Base-by-base conservation (phyloP, 2,113 vertebrate species). In the Tyrannus savana region DNA sequence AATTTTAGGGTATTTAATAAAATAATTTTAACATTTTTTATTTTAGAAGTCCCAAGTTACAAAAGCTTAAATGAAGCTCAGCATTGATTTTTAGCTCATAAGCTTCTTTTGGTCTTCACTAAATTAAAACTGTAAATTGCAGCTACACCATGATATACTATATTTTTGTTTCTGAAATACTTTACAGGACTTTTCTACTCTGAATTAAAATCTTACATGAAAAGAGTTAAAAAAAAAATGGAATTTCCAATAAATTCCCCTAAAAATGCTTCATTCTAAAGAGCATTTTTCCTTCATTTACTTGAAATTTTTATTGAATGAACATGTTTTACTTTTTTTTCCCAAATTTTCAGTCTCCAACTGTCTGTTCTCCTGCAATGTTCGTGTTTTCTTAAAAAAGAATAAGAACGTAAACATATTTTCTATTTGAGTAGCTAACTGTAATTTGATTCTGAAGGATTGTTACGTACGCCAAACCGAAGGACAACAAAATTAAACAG, bases 91-190 rank as follows among this genome's bases (percentile, higher is more conserved):
- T 89, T 39, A 92, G 13, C 17, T 71, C 16, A 75, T 63, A 87
- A 71, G 6, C 8, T 81, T 81, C 27, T 86, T 95, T 89, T 2
- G 0, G 18, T 92, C 39, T 49, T 73, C 27, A 68, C 27, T 78
- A 84, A 84, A 90, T 91, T 89, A 89, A 81, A 93, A 39, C 39
- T 63, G 23, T 52, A 89, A 84, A 87, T 71, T 75, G 35, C 50
- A 41, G 8, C 42, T 90, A 35, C 12, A 60, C 3, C 31, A 23
- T n/a, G 77, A 27, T 13, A n/a, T 39, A 15, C 3, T n/a, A 3
- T 50, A 35, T 67, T 84, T 84, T 86, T 44, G 3, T 49, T 92
- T 85, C 53, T 76, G 18, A 33, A 78, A 75, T 72, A 63, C 10
- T 64, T 15, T 80, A n/a, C 5, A 41, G 16, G 33, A 50, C 3